A percentile compares a stretch with the other conserved stretches of the same genome.
phyloP scores from a whole-genome alignment of 2,113 vertebrate species.

The Setophaga coronata region DNA sequence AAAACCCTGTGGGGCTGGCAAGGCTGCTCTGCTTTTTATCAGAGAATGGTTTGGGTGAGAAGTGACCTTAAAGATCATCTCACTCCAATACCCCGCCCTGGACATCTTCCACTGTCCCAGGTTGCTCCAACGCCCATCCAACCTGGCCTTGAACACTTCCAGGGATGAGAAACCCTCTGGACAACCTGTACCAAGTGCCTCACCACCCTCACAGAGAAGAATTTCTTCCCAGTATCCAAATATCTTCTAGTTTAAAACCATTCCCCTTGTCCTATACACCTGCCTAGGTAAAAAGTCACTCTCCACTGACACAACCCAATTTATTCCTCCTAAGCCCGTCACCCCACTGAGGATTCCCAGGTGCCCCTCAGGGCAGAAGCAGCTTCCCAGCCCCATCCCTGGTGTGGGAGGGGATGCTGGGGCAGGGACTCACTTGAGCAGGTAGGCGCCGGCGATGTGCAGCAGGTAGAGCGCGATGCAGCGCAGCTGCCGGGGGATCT shows the following conservation, averaged over 20 bases:
- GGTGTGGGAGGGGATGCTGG: accelerated
- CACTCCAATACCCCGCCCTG: background rate
- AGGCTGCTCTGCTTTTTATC: background rate
- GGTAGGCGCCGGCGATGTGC: constrained; percentile 90
- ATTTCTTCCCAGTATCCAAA: background rate
- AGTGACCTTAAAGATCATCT: background rate
- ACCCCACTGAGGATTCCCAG: accelerated
- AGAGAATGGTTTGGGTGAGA: background rate
- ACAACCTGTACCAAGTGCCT: background rate
- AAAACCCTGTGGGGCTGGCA: background rate
- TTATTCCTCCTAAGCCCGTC: background rate
- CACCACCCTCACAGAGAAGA: background rate
- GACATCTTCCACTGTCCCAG: background rate
- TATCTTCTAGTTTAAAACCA: background rate
- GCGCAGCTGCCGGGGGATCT: constrained; percentile 90
- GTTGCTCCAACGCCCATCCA: background rate
- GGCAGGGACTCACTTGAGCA: constrained; percentile 88
- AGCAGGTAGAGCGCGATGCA: constrained; percentile 90
- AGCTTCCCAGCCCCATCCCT: background rate
- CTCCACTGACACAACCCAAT: background rate
- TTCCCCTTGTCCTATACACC: background rate
- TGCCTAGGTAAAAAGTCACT: background rate
- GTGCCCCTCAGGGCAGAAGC: background rate
- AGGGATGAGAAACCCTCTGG: background rate
- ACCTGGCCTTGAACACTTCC: background rate